Conservation (phyloP, 2,113 vertebrate genomes). For the Columbina picui region DNA sequence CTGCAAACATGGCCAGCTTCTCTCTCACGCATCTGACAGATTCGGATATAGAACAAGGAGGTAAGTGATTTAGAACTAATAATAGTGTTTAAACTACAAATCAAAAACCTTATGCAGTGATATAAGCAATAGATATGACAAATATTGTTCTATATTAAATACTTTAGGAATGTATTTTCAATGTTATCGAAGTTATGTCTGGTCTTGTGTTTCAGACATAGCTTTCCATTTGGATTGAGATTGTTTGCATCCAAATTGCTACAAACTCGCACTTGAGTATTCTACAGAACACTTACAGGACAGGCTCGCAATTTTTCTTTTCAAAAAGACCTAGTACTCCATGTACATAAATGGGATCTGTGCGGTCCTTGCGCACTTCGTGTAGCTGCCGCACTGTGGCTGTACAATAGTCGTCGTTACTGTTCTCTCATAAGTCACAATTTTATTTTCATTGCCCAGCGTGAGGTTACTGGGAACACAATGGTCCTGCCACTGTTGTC, state of each 20-base stretch:
- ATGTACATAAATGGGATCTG: not conserved
- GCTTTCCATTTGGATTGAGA: not conserved
- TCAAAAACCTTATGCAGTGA: not conserved
- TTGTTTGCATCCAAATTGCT: not conserved
- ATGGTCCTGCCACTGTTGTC: not conserved
- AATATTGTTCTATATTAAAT: not conserved
- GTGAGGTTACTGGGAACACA: not conserved
- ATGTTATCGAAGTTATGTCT: not conserved
- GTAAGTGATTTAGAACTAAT: slow-evolving; percentile 72
- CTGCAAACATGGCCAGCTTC: slow-evolving; percentile 93
- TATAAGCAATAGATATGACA: not conserved
- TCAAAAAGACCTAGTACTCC: not conserved
- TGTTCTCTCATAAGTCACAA: not conserved
- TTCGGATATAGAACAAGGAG: slow-evolving; percentile 96
- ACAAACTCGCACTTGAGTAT: not conserved
- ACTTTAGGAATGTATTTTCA: not conserved
- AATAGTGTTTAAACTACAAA: not conserved
- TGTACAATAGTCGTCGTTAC: not conserved
- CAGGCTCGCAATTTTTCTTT: not conserved
- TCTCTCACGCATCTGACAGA: slow-evolving; percentile 97
- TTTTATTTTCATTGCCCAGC: not conserved
- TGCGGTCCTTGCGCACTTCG: not conserved
- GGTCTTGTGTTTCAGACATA: not conserved
- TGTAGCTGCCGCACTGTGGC: not conserved
- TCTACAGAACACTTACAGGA: not conserved